Percentiles rank a stretch among this genome's conserved stretches.
Conservation (phyloP, 2,888 invertebrate species). For the Unio pictorum region DNA sequence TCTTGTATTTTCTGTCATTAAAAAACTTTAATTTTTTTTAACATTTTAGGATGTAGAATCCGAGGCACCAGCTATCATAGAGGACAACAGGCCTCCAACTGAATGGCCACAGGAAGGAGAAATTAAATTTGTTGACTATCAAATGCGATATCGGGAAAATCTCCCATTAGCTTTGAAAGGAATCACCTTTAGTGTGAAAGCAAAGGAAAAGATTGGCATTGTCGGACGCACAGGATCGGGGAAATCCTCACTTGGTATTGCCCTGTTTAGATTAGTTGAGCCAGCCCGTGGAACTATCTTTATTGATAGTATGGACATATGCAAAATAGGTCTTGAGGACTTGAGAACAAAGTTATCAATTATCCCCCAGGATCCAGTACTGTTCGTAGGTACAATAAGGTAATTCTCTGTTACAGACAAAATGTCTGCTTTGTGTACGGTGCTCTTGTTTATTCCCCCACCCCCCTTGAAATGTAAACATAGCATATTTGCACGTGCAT, state of each 20-base stretch:
- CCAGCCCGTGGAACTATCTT: constrained; percentile 74
- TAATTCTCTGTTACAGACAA: constrained; percentile 35
- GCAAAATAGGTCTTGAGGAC: constrained; percentile 72
- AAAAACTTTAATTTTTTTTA: no score
- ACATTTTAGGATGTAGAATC: constrained; percentile 54
- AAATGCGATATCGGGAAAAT: constrained; percentile 61
- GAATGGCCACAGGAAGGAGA: constrained; percentile 66
- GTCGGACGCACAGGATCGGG: constrained; percentile 76
- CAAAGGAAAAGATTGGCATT: constrained; percentile 77
- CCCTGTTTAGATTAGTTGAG: constrained; percentile 77
- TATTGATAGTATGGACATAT: constrained; percentile 75
- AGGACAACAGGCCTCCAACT: constrained; percentile 61
- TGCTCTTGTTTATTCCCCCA: no score
- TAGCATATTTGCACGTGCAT: no score
- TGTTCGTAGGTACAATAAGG: constrained; percentile 77
- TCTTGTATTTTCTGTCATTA: no score
- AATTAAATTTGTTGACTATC: constrained; percentile 57
- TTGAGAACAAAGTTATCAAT: constrained; percentile 73
- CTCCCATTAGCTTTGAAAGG: constrained; percentile 73
- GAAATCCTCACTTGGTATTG: constrained; percentile 72
- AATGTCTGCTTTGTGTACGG: no score
- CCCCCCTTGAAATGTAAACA: no score
- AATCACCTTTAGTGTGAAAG: constrained; percentile 75
- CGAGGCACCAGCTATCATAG: constrained; percentile 62
- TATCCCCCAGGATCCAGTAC: constrained; percentile 78